Evolutionary conservation across 1,140 invertebrate genomes (phyloP).

Genomic region (Battus philenor): DNA sequence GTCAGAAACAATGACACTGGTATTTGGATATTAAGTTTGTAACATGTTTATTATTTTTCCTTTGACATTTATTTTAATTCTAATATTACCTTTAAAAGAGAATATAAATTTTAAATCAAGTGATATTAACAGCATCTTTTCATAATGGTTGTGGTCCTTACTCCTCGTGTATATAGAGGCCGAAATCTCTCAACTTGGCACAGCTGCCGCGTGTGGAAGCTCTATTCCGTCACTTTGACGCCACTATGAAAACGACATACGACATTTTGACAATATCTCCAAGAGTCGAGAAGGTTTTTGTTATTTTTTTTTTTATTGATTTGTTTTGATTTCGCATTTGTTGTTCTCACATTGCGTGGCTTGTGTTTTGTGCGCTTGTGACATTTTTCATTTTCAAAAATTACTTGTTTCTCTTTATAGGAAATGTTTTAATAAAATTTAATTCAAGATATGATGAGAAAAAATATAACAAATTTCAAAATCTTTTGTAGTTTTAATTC

Average conservation of each 20-base stretch:
- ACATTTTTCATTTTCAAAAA: slow-evolving; percentile 5
- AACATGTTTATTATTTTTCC: slow-evolving; percentile 17
- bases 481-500: too few relatives aligned
- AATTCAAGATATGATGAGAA: too few relatives aligned
- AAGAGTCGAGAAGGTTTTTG: slow-evolving; percentile 60
- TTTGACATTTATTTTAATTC: slow-evolving; percentile 14
- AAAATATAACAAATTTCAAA: too few relatives aligned
- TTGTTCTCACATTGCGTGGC: slow-evolving; percentile 17
- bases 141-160: slow-evolving; percentile 43
- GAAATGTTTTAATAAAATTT: too few relatives aligned
- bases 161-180: slow-evolving; percentile 42
- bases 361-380: slow-evolving; percentile 17
- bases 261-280: slow-evolving; percentile 65
- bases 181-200: slow-evolving; percentile 66
- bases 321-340: slow-evolving; percentile 26
- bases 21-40: slow-evolving; percentile 14
- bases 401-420: too few relatives aligned
- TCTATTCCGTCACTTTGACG: slow-evolving; percentile 61
- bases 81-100: background rate
- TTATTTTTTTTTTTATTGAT: slow-evolving; percentile 37
- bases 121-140: slow-evolving; percentile 7
- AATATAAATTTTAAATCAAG: background rate
- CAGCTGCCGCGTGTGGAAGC: slow-evolving; percentile 65
- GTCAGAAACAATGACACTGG: too few relatives aligned
- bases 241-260: slow-evolving; percentile 55